Evolutionary conservation across 1,140 invertebrate genomes (phyloP).

Genomic region (Charaxes varanes): DNA sequence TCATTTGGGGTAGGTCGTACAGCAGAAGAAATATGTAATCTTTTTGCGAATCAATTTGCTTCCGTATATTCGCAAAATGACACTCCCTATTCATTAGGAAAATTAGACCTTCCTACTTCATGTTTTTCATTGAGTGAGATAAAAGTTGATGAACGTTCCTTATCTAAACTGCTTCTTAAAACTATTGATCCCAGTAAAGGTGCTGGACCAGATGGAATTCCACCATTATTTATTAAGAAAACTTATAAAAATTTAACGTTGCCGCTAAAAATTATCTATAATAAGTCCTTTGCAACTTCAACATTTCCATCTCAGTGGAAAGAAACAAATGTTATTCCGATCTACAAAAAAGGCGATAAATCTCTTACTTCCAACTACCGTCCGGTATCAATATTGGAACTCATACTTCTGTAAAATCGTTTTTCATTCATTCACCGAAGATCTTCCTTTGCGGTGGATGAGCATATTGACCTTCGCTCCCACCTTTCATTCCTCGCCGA

Average conservation of each 20-base stretch:
- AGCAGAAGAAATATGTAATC: neutral
- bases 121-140: no score
- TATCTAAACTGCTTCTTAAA: slow-evolving; percentile 1
- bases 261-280: slow-evolving; percentile 11
- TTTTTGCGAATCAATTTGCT: slow-evolving; percentile 1
- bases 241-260: slow-evolving; percentile 1
- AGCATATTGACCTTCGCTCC: no score
- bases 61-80: neutral
- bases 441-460: no score
- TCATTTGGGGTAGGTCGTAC: neutral
- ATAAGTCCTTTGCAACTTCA: slow-evolving; percentile 1
- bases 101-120: no score
- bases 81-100: no score
- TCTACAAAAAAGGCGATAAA: slow-evolving; percentile 18
- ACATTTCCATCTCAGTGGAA: slow-evolving; percentile 9
- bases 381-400: no score
- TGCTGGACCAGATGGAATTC: slow-evolving; percentile 17
- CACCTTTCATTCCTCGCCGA: no score
- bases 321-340: slow-evolving; percentile 11
- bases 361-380: no score
- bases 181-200: slow-evolving; percentile 9
- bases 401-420: no score
- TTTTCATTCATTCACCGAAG: no score
- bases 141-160: neutral
- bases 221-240: slow-evolving; percentile 10